Evolutionary conservation across 2,888 invertebrate species (phyloP).

Genomic region (Chaetoderma sp.): DNA sequence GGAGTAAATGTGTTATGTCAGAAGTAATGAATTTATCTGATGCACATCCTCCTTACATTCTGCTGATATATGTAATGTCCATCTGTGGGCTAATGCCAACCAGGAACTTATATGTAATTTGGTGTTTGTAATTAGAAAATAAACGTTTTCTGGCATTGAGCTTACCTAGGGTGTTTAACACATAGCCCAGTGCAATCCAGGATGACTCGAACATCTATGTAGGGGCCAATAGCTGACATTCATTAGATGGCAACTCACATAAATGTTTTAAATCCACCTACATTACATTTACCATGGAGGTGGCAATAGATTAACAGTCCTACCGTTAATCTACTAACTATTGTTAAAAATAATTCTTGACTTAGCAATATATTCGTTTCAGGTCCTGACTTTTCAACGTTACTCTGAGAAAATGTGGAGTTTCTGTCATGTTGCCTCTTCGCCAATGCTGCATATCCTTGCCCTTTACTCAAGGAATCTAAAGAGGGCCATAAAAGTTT

Average conservation of each 20-base stretch:
- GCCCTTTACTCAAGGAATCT: conserved; percentile 9
- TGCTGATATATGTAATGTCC: conserved; percentile 27
- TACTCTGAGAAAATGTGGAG: background rate
- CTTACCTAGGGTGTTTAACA: conserved; percentile 17
- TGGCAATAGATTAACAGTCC: conserved; percentile 8
- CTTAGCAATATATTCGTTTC: conserved; percentile 5
- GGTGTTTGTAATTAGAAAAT: conserved; percentile 26
- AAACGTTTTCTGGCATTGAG: conserved; percentile 18
- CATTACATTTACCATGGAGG: conserved; percentile 16
- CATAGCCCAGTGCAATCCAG: conserved; percentile 25
- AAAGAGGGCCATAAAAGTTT: conserved; percentile 5
- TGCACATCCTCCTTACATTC: conserved; percentile 26
- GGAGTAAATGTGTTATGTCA: conserved; percentile 7
- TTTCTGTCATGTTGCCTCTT: background rate
- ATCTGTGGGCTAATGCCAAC: conserved; percentile 28
- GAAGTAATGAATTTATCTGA: conserved; percentile 26
- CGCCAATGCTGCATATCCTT: conserved; percentile 9
- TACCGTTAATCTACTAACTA: conserved; percentile 14
- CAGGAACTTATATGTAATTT: conserved; percentile 24
- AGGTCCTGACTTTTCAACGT: background rate
- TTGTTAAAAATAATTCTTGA: conserved; percentile 23
- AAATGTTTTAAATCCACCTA: conserved; percentile 14
- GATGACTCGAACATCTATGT: conserved; percentile 13
- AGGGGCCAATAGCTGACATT: conserved; percentile 5
- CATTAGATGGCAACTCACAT: conserved; percentile 15